phyloP scores from a whole-genome alignment of 2,888 invertebrate species.

The Clepsis dumicolana region DNA sequence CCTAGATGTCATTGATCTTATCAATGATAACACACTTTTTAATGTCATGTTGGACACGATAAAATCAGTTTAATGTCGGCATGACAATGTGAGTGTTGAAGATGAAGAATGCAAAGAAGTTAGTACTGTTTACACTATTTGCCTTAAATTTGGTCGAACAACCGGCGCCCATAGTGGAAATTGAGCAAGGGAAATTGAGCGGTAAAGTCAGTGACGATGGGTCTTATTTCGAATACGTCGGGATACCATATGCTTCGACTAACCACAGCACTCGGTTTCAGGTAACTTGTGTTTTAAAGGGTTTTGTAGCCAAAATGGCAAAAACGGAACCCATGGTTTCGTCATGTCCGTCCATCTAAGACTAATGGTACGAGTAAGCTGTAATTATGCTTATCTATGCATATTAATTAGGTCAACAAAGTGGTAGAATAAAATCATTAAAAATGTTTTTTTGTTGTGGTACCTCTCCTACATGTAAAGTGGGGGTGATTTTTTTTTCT shows the following conservation, averaged over 20 bases:
- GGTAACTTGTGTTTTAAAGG: conserved; percentile 59
- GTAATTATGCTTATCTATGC: no score
- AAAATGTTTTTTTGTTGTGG: no score
- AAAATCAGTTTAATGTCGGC: not conserved
- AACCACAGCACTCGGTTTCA: conserved; percentile 51
- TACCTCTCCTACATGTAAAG: no score
- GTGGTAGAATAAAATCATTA: no score
- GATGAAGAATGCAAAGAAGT: conserved; percentile 36
- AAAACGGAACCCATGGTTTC: no score
- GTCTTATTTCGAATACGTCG: conserved; percentile 46
- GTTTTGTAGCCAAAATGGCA: no score
- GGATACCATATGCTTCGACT: conserved; percentile 46
- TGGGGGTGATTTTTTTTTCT: no score
- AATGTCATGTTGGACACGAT: not conserved
- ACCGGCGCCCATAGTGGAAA: conserved; percentile 44
- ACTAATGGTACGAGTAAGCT: no score
- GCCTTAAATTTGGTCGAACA: conserved; percentile 44
- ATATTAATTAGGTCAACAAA: no score
- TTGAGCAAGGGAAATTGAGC: conserved; percentile 43
- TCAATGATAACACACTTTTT: conserved; percentile 3
- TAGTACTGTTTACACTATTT: conserved; percentile 45
- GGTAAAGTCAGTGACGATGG: conserved; percentile 47
- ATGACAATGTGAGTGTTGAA: conserved; percentile 10
- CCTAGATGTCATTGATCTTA: not conserved
- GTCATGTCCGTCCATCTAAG: no score